Base-by-base conservation (phyloP, 2,888 invertebrate species). In the Rhodophaea formosa region DNA sequence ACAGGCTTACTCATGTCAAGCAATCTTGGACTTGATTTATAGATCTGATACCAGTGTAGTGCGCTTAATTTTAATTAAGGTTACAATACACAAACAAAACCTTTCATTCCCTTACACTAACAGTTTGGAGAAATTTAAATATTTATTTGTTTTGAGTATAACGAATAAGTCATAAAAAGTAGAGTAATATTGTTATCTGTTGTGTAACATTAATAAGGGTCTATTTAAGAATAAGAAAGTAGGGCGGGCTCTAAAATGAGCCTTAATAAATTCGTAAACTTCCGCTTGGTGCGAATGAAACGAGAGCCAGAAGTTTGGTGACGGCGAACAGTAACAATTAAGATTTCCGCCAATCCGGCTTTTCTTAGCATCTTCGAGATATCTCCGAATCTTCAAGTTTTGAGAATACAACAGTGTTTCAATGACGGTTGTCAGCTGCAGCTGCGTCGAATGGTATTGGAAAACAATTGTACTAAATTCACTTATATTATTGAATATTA, bases 211-310 rank as follows among this genome's bases (percentile, higher is more conserved):
- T 3, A 23, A 23, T 23, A 3, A 23, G 23, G 23, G 23, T 23
- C 3, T 23, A 16, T 16, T 10, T 14, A 45, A 46, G 35, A 51
- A 51, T 39, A 42, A 47, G 23, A 46, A 43, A 56, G 42, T 30
- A 30, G 42, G 57, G 52, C 30, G 16, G 58, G 54, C 56, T 29
- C 46, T 49, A 47, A 62, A 69, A 66, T 64, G 57, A 60, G 63
- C 61, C 66, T 68, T 64, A 69, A 68, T 68, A 64, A 70, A 74
- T 69, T 72, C 68, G 63, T 58, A 67, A 72, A 74, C 60, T 74
- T 72, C 61, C 59, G 57, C 61, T 62, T 56, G 54, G 56, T 57
- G 52, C 62, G 53, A 66, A 66, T 59, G 61, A 61, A 64, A 67
- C 56, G 66, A 62, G 67, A 61, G 62, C 60, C 62, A 51, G 52